Evolutionary conservation across 2,113 vertebrate genomes (phyloP).

Genomic region (Atlantisia rogersi): DNA sequence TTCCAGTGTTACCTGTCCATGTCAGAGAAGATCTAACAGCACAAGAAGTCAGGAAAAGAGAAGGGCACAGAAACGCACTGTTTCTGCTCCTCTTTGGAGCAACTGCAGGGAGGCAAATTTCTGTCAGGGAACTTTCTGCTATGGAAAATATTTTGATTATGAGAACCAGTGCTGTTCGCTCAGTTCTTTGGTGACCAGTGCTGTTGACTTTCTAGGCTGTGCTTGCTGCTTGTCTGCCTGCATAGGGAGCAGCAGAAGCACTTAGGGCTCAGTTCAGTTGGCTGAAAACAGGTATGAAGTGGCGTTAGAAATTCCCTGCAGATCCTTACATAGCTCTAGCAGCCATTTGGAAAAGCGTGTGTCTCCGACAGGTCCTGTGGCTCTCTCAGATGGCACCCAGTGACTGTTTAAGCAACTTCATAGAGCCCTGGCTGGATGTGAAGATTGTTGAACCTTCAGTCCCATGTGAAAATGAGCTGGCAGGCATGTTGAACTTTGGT

Average conservation of each 20-base stretch:
- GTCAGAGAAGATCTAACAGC: not conserved
- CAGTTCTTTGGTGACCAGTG: not conserved
- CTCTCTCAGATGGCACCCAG: not conserved
- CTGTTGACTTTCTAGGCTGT: not conserved
- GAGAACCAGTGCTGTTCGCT: not conserved
- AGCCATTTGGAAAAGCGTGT: not conserved
- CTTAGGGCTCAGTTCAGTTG: not conserved
- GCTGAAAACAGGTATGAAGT: not conserved
- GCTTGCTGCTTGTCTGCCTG: not conserved
- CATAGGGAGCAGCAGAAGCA: not conserved
- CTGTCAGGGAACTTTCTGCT: not conserved
- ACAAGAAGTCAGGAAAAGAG: not conserved
- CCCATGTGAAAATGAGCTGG: rapidly evolving
- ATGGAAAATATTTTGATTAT: not conserved
- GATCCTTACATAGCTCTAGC: rapidly evolving
- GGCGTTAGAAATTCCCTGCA: not conserved
- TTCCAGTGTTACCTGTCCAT: not conserved
- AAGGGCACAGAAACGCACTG: not conserved
- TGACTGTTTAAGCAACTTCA: not conserved
- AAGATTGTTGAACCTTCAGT: not conserved
- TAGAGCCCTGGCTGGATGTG: not conserved
- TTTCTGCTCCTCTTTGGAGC: not conserved
- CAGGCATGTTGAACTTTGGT: rapidly evolving
- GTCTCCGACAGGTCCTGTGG: not conserved
- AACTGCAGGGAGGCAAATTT: not conserved